phyloP scores from a whole-genome alignment of 2,888 invertebrate genomes.

The Hylaea fasciaria region DNA sequence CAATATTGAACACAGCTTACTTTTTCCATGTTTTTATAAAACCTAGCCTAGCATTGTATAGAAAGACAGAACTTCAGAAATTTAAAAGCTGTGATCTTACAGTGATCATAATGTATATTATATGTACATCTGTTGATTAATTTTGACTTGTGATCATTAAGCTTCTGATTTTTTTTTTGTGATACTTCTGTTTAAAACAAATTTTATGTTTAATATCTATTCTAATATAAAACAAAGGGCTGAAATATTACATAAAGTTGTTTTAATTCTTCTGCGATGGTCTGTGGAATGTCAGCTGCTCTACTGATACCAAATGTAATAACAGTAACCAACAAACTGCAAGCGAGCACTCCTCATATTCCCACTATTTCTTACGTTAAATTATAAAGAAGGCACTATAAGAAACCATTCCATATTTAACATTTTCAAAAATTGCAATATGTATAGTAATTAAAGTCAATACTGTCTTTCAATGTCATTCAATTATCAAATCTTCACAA shows the following conservation, averaged over 20 bases:
- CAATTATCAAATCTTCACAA: slow-evolving; percentile 4
- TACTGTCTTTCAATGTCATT: slow-evolving; percentile 9
- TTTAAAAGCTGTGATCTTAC: too few relatives aligned
- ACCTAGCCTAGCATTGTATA: background rate
- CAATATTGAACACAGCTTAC: background rate
- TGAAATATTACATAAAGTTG: too few relatives aligned
- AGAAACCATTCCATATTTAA: slow-evolving; percentile 7
- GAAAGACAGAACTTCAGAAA: background rate
- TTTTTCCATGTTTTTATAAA: background rate
- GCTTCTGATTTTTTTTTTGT: too few relatives aligned
- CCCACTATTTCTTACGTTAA: background rate
- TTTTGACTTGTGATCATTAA: too few relatives aligned
- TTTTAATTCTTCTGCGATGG: too few relatives aligned
- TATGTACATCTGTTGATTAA: too few relatives aligned
- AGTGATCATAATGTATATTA: too few relatives aligned
- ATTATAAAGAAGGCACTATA: slow-evolving; percentile 24
- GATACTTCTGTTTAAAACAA: too few relatives aligned
- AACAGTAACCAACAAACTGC: background rate
- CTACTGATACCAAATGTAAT: background rate
- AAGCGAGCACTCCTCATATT: background rate
- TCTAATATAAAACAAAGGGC: too few relatives aligned
- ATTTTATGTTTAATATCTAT: too few relatives aligned
- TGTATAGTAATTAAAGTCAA: slow-evolving; percentile 1
- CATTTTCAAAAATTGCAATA: slow-evolving; percentile 3
- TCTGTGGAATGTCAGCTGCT: too few relatives aligned